A percentile compares a stretch with the other conserved stretches of the same genome.
Evolutionary conservation across 1,140 invertebrate species (phyloP).

Genomic region (Scaptomyza montana): DNA sequence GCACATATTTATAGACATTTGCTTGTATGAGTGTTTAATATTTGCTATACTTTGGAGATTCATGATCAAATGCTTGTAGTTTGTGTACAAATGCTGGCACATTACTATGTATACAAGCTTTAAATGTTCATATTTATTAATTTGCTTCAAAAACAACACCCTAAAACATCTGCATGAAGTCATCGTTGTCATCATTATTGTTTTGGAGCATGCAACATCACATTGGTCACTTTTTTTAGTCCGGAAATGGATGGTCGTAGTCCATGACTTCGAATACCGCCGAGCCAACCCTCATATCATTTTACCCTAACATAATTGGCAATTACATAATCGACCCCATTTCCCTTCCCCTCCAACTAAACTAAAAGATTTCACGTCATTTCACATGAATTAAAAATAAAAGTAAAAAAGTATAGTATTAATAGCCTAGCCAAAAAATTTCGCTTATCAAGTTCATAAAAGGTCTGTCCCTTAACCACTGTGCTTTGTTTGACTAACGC

Average conservation of each 20-base stretch:
- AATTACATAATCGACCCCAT: conserved; percentile 70
- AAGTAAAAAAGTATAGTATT: too few species aligned
- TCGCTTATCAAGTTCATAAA: too few species aligned
- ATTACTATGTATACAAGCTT: too few species aligned
- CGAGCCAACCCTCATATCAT: too few species aligned
- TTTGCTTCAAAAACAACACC: not conserved
- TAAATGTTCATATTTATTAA: not conserved
- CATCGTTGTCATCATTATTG: conserved; percentile 4
- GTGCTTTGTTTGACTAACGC: not conserved
- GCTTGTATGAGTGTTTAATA: conserved; percentile 16
- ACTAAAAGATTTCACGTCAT: too few species aligned
- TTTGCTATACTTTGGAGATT: not conserved
- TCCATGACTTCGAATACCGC: too few species aligned
- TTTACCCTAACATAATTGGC: conserved; percentile 11
- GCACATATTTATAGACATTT: conserved; percentile 30
- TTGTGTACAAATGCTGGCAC: not conserved
- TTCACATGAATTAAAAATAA: too few species aligned
- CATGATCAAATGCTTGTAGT: conserved; percentile 6
- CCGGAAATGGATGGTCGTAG: conserved; percentile 63
- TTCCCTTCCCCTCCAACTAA: not conserved
- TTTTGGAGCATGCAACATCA: not conserved
- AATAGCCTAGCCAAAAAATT: too few species aligned
- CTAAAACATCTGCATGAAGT: conserved; percentile 31
- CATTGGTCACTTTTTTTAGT: conserved; percentile 3
- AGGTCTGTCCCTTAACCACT: conserved; percentile 3